phyloP scores from a whole-genome alignment of 2,888 invertebrate species.

The Odontocolon sp. region DNA sequence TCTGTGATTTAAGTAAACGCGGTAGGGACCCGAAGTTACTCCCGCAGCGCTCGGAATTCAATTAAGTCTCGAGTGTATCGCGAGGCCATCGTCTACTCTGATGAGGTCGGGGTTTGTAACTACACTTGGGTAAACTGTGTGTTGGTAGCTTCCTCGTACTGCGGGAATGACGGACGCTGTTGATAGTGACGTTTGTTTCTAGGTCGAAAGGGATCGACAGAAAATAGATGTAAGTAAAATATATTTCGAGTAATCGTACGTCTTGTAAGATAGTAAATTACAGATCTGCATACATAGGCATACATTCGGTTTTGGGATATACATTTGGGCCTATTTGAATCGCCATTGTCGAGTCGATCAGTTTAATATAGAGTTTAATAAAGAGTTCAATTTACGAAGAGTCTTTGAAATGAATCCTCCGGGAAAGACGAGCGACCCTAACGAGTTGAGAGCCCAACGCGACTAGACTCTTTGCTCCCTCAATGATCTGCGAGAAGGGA shows the following conservation, averaged over 20 bases:
- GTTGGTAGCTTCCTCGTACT: background rate
- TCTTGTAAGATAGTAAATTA: too few species aligned
- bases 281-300: too few species aligned
- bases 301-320: too few species aligned
- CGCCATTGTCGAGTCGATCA: constrained; percentile 22
- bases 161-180: too few species aligned
- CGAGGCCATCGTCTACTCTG: constrained; percentile 65
- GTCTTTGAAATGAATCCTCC: constrained; percentile 35
- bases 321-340: constrained; percentile 5
- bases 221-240: too few species aligned
- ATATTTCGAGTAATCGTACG: too few species aligned
- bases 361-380: constrained; percentile 52
- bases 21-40: constrained; percentile 68
- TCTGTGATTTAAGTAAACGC: constrained; percentile 74
- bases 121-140: constrained; percentile 16
- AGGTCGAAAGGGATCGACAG: too few species aligned
- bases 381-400: constrained; percentile 45
- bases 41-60: constrained; percentile 72
- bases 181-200: too few species aligned
- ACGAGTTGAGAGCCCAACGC: constrained; percentile 8
- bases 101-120: constrained; percentile 52
- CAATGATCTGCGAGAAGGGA: constrained; percentile 30
- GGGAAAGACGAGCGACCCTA: constrained; percentile 17
- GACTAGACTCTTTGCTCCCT: constrained; percentile 40
- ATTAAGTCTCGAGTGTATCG: constrained; percentile 76